Evolutionary conservation across 2,113 vertebrate species (phyloP), one percentile per base, ranked within the genome.

Genomic region (Bubo blakistoni): DNA sequence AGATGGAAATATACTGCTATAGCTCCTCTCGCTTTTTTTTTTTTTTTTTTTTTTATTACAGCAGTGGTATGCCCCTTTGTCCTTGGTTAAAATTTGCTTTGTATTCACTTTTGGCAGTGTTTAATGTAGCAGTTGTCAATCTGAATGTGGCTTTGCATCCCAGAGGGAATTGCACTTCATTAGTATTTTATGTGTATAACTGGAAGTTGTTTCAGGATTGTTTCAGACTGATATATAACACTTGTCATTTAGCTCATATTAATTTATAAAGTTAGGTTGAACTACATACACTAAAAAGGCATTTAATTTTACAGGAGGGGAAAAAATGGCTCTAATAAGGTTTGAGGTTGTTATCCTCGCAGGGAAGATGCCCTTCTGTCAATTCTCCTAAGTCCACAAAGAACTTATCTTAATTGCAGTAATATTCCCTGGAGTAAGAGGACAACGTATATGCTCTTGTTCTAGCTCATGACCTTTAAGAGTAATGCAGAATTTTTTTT

Each of bases 61-160:
- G 46, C 73, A 95, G 46, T 58, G 52, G 13, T 58, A 27, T 91
- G 77, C 66, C 91, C 78, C 9, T 95, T 87, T 80, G 94, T 96
- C 96, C 95, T 97, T 95, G 96, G 70, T 47, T 92, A 54, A 91
- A 94, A 96, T 87, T 85, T 94, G 89, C 34, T 89, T 92, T 81
- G 49, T 51, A 11, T 87, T 95, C 49, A 71, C 87, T 96, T 94
- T 94, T 94, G 95, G 89, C 86, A 93, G 57, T 51, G 65, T 91
- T 86, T 86, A 65, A 58, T 89, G 81, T 85, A 74, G 66, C 81
- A 91, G 58, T 55, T 95, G 86, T 95, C 92, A 88, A 54, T 96
- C 81, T 90, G 81, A 54, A 70, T 32, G 62, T 58, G 34, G 70
- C 49, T 54, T 85, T 80, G 42, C 58, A 81, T 81, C 62, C 87